Conservation (phyloP, 2,797 vertebrate species). For the Brachyalestes nurse region DNA sequence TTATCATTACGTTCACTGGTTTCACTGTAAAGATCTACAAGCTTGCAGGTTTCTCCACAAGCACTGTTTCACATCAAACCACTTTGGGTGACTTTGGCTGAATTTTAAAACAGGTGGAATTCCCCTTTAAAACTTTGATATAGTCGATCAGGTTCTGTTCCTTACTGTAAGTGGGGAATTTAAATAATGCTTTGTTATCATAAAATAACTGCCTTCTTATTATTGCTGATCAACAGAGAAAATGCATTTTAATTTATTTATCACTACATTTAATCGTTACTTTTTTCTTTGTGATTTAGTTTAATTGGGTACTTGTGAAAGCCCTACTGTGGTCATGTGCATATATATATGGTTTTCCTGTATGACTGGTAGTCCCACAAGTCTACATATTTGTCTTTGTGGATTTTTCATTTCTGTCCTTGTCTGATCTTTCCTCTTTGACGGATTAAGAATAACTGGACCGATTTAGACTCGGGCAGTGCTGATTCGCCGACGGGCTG, state of each 20-base stretch:
- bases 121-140: too few species aligned
- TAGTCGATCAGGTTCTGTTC: neutral
- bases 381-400: neutral
- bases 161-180: too few species aligned
- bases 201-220: neutral
- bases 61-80: too few species aligned
- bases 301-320: neutral
- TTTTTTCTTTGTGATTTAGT: neutral
- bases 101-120: too few species aligned
- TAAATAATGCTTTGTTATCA: neutral
- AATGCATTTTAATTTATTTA: too few species aligned
- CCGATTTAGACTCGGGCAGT: neutral
- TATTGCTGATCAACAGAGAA: neutral
- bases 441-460: neutral
- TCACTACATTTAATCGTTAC: too few species aligned
- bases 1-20: too few species aligned
- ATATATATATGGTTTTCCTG: neutral
- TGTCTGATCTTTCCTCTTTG: neutral
- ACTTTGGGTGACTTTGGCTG: too few species aligned
- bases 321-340: neutral
- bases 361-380: neutral
- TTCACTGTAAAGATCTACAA: too few species aligned
- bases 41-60: too few species aligned
- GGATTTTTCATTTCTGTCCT: neutral
- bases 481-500: constrained; percentile 12